phyloP scores from a whole-genome alignment of 2,888 invertebrate species.

The Eupithecia centaureata region DNA sequence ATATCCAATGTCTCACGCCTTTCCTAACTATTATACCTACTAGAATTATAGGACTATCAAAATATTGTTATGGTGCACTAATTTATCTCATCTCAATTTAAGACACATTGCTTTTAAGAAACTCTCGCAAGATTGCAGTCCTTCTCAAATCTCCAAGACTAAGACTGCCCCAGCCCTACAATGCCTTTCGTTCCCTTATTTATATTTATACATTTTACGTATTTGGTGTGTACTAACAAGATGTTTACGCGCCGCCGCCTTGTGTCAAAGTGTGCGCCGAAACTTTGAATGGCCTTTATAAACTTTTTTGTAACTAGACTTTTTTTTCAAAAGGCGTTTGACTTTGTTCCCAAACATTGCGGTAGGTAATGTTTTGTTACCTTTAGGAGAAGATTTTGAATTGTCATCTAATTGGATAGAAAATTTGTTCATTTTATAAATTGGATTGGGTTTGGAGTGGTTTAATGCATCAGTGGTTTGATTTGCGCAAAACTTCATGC shows the following conservation, averaged over 20 bases:
- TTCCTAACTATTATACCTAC: no score
- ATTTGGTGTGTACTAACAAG: slow-evolving; percentile 80
- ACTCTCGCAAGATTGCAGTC: neutral
- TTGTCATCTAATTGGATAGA: slow-evolving; percentile 49
- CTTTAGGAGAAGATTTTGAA: slow-evolving; percentile 46
- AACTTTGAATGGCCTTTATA: slow-evolving; percentile 51
- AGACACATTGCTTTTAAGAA: neutral
- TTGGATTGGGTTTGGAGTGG: slow-evolving; percentile 41
- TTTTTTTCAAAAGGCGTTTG: slow-evolving; percentile 52
- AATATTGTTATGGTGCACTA: neutral
- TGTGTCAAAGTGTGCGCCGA: slow-evolving; percentile 70
- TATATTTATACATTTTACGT: slow-evolving; percentile 78
- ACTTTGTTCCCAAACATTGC: slow-evolving; percentile 46
- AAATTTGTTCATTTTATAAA: slow-evolving; percentile 47
- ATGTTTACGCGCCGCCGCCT: slow-evolving; percentile 64
- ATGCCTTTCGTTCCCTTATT: slow-evolving; percentile 60
- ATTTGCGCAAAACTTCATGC: slow-evolving; percentile 21
- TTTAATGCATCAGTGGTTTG: slow-evolving; percentile 34
- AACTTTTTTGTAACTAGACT: slow-evolving; percentile 55
- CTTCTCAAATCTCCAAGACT: slow-evolving; percentile 3
- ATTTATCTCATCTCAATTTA: neutral
- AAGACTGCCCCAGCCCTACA: slow-evolving; percentile 37
- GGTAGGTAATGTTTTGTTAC: slow-evolving; percentile 52
- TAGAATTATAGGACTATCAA: no score
- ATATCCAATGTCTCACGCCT: neutral